Conservation (phyloP, 1,140 invertebrate genomes). For the Whitmania pigra region DNA sequence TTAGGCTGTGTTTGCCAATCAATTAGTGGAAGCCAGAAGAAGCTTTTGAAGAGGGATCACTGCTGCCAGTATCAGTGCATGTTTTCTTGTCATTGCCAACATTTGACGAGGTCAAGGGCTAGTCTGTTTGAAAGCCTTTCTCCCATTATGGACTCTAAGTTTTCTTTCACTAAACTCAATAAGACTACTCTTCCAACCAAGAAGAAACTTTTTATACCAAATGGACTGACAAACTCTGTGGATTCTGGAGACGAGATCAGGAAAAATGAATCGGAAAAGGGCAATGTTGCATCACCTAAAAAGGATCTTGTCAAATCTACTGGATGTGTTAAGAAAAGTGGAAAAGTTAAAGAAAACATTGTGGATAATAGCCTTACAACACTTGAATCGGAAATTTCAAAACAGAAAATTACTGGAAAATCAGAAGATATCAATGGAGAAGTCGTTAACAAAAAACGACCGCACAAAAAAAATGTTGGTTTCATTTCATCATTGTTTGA, state of each 20-base stretch:
- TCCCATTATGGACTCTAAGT: constrained; percentile 8
- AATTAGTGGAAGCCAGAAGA: no score
- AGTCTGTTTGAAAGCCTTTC: neutral
- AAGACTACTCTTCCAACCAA: neutral
- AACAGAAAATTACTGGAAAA: neutral
- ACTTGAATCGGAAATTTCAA: neutral
- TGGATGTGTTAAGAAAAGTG: constrained; percentile 2
- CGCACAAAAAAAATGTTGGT: neutral
- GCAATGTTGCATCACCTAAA: neutral
- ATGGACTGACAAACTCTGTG: neutral
- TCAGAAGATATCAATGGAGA: neutral
- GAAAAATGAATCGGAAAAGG: neutral
- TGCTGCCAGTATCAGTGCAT: neutral
- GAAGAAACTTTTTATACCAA: neutral
- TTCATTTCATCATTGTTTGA: neutral
- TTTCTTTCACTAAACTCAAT: neutral
- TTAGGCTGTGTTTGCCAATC: no score
- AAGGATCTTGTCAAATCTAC: neutral
- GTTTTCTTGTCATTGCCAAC: constrained; percentile 10
- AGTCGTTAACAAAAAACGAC: no score
- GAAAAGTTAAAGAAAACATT: constrained; percentile 2
- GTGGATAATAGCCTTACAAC: neutral
- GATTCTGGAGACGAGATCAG: neutral
- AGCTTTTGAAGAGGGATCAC: neutral
- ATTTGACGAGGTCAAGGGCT: constrained; percentile 8